A percentile compares a stretch with the other conserved stretches of the same genome.
Conservation (phyloP, 1,140 invertebrate genomes). For the Drosophila funebris region DNA sequence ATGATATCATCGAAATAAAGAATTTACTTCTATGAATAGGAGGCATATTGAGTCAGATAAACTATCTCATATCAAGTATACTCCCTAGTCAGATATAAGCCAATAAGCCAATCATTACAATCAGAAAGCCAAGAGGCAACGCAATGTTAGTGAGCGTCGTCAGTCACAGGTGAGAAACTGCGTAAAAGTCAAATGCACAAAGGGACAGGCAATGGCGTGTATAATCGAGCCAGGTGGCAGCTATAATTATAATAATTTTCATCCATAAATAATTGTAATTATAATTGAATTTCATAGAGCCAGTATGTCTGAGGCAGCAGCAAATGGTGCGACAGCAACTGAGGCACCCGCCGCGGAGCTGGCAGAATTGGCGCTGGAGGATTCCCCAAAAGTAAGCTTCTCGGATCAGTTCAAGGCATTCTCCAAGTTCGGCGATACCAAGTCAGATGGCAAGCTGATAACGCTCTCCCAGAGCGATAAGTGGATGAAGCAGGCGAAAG, state of each 20-base stretch:
- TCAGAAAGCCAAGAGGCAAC: neutral
- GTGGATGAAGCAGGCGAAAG: slow-evolving; percentile 97
- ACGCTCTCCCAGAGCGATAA: slow-evolving; percentile 96
- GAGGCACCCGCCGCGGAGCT: slow-evolving; percentile 69
- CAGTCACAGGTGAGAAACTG: slow-evolving; percentile 57
- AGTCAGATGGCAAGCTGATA: slow-evolving; percentile 93
- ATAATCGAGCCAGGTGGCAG: neutral
- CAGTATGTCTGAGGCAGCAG: slow-evolving; percentile 71
- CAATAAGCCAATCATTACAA: neutral
- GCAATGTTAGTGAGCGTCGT: slow-evolving; percentile 62
- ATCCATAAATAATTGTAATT: neutral
- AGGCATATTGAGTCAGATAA: neutral
- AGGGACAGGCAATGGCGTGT: slow-evolving; percentile 1
- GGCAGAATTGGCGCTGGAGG: slow-evolving; percentile 73
- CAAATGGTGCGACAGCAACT: slow-evolving; percentile 62
- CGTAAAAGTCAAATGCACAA: neutral
- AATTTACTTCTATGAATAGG: neutral
- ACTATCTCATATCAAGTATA: slow-evolving; percentile 38
- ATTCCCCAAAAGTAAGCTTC: slow-evolving; percentile 69
- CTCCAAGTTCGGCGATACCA: slow-evolving; percentile 94
- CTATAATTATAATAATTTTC: neutral
- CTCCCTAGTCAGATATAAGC: neutral
- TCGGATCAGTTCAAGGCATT: slow-evolving; percentile 88
- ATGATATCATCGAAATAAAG: slow-evolving; percentile 45
- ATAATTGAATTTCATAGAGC: slow-evolving; percentile 31